Conservation (phyloP, 2,797 vertebrate genomes). For the Xenops minutus region DNA sequence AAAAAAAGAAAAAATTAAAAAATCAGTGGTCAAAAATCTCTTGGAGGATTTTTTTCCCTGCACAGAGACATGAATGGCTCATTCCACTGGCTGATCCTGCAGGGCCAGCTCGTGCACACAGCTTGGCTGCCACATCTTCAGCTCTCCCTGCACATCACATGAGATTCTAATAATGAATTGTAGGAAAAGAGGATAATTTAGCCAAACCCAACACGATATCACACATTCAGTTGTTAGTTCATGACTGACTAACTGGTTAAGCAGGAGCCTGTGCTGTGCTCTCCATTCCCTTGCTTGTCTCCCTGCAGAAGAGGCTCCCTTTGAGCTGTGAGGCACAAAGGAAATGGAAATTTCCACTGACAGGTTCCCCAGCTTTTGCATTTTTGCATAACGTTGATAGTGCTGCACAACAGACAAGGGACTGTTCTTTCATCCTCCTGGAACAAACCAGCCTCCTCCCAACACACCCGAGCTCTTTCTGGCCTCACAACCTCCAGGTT, state of each 20-base stretch:
- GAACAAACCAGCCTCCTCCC: neutral
- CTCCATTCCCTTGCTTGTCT: neutral
- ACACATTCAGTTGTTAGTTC: neutral
- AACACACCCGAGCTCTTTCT: neutral
- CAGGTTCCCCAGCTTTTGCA: neutral
- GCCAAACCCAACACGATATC: neutral
- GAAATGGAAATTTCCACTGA: constrained; percentile 46
- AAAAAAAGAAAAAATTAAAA: neutral
- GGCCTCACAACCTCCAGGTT: neutral
- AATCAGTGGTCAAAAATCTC: neutral
- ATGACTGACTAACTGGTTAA: neutral
- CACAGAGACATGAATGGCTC: neutral
- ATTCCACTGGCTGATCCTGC: neutral
- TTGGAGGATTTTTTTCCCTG: neutral
- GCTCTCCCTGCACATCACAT: neutral
- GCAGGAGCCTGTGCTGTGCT: neutral
- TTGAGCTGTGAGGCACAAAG: neutral
- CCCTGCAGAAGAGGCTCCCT: neutral
- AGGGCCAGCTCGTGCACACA: fast-evolving
- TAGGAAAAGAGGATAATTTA: neutral
- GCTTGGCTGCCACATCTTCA: neutral
- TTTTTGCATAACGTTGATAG: neutral
- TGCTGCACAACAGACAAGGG: neutral
- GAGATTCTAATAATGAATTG: neutral
- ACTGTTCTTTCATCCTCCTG: constrained; percentile 5